Evolutionary conservation across 2,113 vertebrate species (phyloP).

Genomic region (Leptodactylus fuscus): DNA sequence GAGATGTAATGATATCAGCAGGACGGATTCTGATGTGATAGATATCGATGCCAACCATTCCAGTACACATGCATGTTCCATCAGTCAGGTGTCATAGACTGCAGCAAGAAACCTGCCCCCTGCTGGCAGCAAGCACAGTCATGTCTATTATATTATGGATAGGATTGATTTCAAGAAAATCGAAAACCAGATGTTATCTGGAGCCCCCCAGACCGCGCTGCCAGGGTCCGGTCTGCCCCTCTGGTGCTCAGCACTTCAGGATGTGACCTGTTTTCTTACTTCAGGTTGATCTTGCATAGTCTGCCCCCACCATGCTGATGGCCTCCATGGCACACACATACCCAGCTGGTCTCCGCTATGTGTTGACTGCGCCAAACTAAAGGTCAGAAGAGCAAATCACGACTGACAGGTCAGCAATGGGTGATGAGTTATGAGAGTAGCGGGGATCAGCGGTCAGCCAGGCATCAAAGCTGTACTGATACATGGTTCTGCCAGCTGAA

Average conservation of each 20-base stretch:
- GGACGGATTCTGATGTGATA: too few species aligned
- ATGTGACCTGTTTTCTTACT: background rate
- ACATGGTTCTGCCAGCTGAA: too few species aligned
- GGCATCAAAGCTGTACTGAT: too few species aligned
- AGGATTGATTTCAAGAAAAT: too few species aligned
- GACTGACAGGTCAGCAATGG: background rate
- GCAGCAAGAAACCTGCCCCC: background rate
- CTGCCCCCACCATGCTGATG: background rate
- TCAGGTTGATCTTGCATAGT: background rate
- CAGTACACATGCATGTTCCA: background rate
- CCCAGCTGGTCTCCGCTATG: background rate
- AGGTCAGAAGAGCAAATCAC: background rate
- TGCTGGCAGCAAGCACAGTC: background rate
- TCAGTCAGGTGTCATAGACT: background rate
- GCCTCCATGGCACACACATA: background rate
- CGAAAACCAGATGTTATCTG: too few species aligned
- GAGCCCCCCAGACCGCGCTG: too few species aligned
- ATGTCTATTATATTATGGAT: too few species aligned
- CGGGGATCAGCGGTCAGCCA: too few species aligned
- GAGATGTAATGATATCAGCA: background rate
- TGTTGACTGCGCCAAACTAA: background rate
- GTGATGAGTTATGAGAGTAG: background rate
- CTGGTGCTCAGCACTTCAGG: too few species aligned
- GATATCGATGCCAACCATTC: too few species aligned
- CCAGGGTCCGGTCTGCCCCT: too few species aligned